Conservation (phyloP, 2,113 vertebrate species). For the Pseudorectes ferrugineus region DNA sequence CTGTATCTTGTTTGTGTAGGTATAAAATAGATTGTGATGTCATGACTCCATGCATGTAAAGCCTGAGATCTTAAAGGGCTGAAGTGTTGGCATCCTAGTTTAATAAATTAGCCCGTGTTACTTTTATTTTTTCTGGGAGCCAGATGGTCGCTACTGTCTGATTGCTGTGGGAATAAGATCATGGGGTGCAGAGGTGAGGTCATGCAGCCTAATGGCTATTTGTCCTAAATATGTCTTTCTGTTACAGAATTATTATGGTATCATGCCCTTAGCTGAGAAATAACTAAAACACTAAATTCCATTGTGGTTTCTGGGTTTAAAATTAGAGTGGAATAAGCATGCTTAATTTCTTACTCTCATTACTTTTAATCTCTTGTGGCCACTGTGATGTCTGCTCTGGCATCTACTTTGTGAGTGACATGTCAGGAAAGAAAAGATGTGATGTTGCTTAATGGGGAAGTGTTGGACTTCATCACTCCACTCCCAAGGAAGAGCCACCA, state of each 20-base stretch:
- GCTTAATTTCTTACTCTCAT: not conserved
- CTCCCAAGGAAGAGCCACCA: not conserved
- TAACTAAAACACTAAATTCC: not conserved
- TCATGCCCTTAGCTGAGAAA: not conserved
- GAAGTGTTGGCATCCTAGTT: not conserved
- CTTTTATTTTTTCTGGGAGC: not conserved
- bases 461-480: not conserved
- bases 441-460: not conserved
- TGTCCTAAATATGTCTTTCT: not conserved
- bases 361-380: not conserved
- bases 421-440: not conserved
- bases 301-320: not conserved
- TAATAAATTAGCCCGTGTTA: not conserved
- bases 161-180: not conserved
- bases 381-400: not conserved
- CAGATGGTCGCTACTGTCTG: not conserved
- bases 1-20: not conserved
- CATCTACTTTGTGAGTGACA: not conserved
- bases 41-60: not conserved
- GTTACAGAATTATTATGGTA: not conserved
- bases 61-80: not conserved
- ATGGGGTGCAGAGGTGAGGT: not conserved
- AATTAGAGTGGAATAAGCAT: not conserved
- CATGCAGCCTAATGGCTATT: not conserved
- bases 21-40: slow-evolving; percentile 43